phyloP scores from a whole-genome alignment of 2,888 invertebrate species.

The Strigamia transsilvanica region DNA sequence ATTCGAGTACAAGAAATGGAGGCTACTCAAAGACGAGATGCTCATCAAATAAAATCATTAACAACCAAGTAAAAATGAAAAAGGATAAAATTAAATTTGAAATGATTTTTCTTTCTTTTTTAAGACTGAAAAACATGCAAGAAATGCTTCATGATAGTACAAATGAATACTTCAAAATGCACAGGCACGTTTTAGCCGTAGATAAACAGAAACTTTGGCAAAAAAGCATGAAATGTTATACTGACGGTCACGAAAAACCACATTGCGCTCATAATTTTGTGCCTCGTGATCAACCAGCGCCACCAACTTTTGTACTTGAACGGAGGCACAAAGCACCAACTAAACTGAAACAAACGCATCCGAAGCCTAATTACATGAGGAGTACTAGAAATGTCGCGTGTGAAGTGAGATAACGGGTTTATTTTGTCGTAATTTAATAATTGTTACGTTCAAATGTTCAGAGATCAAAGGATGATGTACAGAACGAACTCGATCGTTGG shows the following conservation, averaged over 20 bases:
- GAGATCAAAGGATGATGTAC: background rate
- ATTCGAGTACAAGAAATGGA: background rate
- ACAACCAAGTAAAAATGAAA: background rate
- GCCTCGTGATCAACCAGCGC: background rate
- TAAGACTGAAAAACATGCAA: background rate
- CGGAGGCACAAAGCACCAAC: background rate
- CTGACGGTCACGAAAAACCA: background rate
- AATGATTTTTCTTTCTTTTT: background rate
- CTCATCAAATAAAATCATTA: background rate
- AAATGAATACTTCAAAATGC: background rate
- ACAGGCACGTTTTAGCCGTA: background rate
- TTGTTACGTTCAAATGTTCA: background rate
- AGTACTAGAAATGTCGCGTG: background rate
- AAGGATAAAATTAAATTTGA: background rate
- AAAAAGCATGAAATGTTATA: background rate
- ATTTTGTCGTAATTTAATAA: background rate
- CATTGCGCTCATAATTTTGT: no score
- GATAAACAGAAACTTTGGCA: background rate
- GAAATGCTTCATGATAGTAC: background rate
- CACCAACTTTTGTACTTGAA: background rate
- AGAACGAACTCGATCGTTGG: background rate
- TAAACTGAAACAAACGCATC: background rate
- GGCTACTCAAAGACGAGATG: background rate
- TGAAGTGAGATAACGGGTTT: background rate
- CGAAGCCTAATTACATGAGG: background rate